Conservation (phyloP, 2,888 invertebrate species). For the Plutella xylostella region DNA sequence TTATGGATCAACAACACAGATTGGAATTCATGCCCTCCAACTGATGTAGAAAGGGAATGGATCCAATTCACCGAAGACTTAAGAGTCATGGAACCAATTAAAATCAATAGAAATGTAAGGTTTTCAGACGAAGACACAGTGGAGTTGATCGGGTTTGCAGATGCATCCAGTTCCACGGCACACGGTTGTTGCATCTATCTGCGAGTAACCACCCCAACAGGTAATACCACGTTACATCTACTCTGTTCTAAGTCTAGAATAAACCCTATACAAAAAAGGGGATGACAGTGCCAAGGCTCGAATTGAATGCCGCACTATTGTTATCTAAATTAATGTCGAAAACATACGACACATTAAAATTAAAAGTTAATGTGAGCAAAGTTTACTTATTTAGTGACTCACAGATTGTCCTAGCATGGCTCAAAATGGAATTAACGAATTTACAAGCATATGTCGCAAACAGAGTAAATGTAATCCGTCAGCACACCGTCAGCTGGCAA, state of each 20-base stretch:
- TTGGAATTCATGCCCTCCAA: conserved; percentile 11
- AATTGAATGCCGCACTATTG: conserved; percentile 17
- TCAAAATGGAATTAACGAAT: conserved; percentile 10
- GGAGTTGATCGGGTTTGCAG: conserved; percentile 14
- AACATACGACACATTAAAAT: conserved; percentile 10
- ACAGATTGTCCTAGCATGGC: conserved; percentile 19
- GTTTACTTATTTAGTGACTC: conserved; percentile 17
- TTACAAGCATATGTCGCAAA: conserved; percentile 18
- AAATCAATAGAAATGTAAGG: neutral
- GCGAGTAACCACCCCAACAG: conserved; percentile 6
- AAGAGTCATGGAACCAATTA: conserved; percentile 10
- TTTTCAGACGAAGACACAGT: neutral
- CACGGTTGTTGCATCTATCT: conserved; percentile 18
- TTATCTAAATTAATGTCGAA: conserved; percentile 11
- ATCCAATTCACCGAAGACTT: conserved; percentile 10
- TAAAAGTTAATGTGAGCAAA: conserved; percentile 10
- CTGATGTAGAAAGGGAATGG: conserved; percentile 8
- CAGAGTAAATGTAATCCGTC: conserved; percentile 15
- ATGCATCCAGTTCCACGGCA: conserved; percentile 13
- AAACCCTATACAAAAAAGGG: conserved; percentile 7
- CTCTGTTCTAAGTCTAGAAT: conserved; percentile 17
- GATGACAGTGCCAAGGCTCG: conserved; percentile 14
- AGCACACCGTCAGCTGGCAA: conserved; percentile 5
- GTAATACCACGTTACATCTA: conserved; percentile 9
- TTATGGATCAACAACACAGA: conserved; percentile 10